phyloP scores from a whole-genome alignment of 2,113 vertebrate genomes.

The Cisticola juncidis region DNA sequence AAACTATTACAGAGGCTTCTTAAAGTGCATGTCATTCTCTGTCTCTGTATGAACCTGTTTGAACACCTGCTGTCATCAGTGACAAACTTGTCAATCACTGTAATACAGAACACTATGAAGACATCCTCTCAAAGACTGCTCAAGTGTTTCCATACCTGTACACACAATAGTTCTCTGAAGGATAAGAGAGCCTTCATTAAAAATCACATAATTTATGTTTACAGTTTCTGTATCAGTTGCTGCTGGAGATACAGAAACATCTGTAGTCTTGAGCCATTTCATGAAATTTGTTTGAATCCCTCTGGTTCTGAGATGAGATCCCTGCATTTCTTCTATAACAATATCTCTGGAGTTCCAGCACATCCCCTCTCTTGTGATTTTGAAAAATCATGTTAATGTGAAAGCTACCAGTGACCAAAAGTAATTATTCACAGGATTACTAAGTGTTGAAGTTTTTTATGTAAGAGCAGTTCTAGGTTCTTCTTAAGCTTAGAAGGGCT shows the following conservation, averaged over 20 bases:
- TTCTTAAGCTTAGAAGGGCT: neutral
- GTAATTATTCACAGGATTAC: neutral
- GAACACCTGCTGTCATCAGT: neutral
- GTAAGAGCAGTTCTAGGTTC: fast-evolving
- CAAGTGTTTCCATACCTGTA: neutral
- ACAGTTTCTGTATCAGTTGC: neutral
- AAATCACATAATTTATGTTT: neutral
- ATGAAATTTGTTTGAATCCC: neutral
- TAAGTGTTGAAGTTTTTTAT: fast-evolving
- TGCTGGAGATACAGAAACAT: neutral
- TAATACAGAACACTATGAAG: neutral
- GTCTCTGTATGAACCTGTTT: neutral
- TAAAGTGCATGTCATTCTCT: neutral
- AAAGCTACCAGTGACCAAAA: neutral
- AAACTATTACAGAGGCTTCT: neutral
- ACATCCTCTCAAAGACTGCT: neutral
- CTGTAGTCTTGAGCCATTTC: neutral
- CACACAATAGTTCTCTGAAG: neutral
- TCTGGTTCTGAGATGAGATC: neutral
- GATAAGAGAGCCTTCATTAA: neutral
- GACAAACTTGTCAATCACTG: neutral
- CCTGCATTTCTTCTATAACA: neutral
- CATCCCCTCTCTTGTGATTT: neutral
- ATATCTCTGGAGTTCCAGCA: neutral
- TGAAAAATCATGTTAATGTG: neutral